A percentile compares a stretch with the other conserved stretches of the same genome.
Conservation (phyloP, 1,140 invertebrate genomes). For the Drosophila arawakana region DNA sequence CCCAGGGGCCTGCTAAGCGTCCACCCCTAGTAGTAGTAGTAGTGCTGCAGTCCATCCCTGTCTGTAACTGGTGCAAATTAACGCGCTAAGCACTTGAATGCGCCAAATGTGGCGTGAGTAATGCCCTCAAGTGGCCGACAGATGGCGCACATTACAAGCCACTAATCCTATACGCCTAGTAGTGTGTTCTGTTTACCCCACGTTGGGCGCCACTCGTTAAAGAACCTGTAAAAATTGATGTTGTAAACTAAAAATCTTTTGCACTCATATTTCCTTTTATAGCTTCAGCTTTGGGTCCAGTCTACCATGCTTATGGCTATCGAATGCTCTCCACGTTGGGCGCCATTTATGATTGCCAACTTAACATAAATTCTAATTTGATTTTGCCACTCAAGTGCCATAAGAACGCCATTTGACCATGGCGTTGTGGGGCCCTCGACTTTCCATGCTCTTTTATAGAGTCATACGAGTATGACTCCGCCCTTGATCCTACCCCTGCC, state of each 20-base stretch:
- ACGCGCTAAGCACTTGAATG: slow-evolving; percentile 81
- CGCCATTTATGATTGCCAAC: slow-evolving; percentile 78
- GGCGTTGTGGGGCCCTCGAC: background rate
- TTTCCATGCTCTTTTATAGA: slow-evolving; percentile 13
- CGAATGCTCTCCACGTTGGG: slow-evolving; percentile 49
- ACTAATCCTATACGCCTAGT: slow-evolving; percentile 55
- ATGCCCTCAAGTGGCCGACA: slow-evolving; percentile 79
- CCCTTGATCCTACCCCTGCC: background rate
- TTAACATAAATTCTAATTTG: slow-evolving; percentile 84
- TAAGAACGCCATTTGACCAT: slow-evolving; percentile 76
- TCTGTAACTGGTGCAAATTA: slow-evolving; percentile 70
- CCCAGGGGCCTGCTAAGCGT: slow-evolving; percentile 4
- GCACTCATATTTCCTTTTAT: slow-evolving; percentile 17
- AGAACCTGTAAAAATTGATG: slow-evolving; percentile 58
- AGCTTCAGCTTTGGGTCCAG: background rate
- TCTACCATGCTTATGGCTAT: slow-evolving; percentile 58
- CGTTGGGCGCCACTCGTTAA: slow-evolving; percentile 16
- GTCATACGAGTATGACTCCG: slow-evolving; percentile 19
- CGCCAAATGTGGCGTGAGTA: slow-evolving; percentile 80
- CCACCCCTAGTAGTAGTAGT: slow-evolving; percentile 35
- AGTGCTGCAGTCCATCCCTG: slow-evolving; percentile 2
- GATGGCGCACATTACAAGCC: slow-evolving; percentile 77
- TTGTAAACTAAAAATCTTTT: slow-evolving; percentile 67
- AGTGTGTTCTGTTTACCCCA: background rate
- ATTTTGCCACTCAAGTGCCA: slow-evolving; percentile 83